A percentile compares a stretch with the other conserved stretches of the same genome.
Evolutionary conservation across 2,797 vertebrate genomes (phyloP).

Genomic region (Gymnocypris eckloni): DNA sequence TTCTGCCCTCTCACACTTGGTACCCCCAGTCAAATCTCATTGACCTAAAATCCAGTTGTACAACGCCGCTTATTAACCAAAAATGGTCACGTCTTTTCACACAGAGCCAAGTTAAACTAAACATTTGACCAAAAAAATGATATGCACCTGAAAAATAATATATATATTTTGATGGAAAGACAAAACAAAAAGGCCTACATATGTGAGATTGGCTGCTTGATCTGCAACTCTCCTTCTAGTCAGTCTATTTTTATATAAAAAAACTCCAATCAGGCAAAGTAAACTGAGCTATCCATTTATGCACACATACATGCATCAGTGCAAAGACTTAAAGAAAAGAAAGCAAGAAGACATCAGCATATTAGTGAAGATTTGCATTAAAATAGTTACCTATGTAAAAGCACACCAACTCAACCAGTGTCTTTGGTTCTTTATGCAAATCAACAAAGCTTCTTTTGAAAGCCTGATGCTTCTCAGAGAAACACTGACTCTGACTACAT

Average conservation of each 20-base stretch:
- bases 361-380: background rate
- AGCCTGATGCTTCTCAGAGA: constrained; percentile 4
- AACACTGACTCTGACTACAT: background rate
- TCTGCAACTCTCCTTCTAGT: background rate
- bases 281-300: background rate
- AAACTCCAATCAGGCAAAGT: background rate
- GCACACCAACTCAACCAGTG: background rate
- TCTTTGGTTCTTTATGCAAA: constrained; percentile 19
- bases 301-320: background rate
- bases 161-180: background rate
- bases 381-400: constrained; percentile 23
- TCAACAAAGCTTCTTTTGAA: background rate
- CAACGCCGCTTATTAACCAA: background rate
- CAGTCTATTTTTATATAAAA: background rate
- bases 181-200: background rate
- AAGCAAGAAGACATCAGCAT: background rate
- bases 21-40: background rate
- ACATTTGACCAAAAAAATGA: background rate
- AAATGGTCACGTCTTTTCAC: background rate
- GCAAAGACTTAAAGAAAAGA: background rate
- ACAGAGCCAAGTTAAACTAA: background rate
- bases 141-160: background rate
- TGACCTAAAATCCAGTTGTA: background rate
- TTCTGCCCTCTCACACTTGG: background rate
- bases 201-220: background rate